Percentiles rank a stretch among this genome's conserved stretches.
These are phyloP conservation scores for Oncorhynchus masou DNA, from an alignment of 2,113 vertebrate genomes.

Conservation along the genomic window DNA sequence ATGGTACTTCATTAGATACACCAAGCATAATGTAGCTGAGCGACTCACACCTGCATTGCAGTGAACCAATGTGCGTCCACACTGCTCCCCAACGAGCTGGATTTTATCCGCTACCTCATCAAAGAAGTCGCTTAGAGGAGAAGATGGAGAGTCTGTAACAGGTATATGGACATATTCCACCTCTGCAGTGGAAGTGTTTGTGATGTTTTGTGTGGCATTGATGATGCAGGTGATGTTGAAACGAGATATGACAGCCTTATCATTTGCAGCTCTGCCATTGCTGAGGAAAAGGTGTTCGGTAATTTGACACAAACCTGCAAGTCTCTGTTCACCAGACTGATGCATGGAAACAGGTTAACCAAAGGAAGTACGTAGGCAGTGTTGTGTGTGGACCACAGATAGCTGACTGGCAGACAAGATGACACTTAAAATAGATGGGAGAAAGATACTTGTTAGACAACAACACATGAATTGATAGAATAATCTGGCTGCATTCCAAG, in stretches of 20 bases:
- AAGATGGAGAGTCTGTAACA: conserved; percentile 58
- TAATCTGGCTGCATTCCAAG: too few relatives aligned
- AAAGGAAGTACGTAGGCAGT: too few relatives aligned
- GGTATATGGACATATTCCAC: conserved; percentile 67
- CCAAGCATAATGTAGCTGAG: conserved; percentile 72
- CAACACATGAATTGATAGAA: too few relatives aligned
- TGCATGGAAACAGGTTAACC: conserved; percentile 13
- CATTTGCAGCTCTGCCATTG: conserved; percentile 55
- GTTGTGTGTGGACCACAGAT: too few relatives aligned
- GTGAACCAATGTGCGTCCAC: conserved; percentile 69
- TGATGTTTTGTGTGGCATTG: conserved; percentile 50
- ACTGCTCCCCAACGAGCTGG: rapidly evolving
- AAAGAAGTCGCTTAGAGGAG: conserved; percentile 62
- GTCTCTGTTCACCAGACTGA: conserved; percentile 24
- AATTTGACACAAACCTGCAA: conserved; percentile 65
- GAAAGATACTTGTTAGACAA: too few relatives aligned
- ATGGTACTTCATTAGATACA: conserved; percentile 70
- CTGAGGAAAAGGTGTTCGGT: conserved; percentile 72
- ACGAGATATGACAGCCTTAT: conserved; percentile 39
- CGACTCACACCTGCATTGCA: conserved; percentile 77
- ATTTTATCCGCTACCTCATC: conserved; percentile 69
- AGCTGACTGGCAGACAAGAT: too few relatives aligned
- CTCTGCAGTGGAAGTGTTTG: not conserved
- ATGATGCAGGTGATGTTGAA: conserved; percentile 69
- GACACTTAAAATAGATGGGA: too few relatives aligned